Evolutionary conservation across 2,113 vertebrate species (phyloP).

Genomic region (Gallinago media): DNA sequence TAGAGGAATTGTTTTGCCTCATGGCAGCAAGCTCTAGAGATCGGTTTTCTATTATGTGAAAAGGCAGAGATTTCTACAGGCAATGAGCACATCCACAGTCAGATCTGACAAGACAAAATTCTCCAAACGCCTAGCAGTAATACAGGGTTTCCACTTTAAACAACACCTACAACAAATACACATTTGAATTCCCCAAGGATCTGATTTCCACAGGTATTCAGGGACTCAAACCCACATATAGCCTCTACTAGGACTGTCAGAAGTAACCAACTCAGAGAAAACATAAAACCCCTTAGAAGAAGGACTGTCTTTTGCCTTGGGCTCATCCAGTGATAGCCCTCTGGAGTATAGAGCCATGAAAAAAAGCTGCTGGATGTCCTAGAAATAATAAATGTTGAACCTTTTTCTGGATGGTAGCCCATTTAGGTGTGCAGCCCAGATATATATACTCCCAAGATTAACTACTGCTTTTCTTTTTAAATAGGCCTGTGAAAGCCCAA

Average conservation of each 20-base stretch:
- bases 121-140: background rate
- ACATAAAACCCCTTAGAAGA: background rate
- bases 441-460: background rate
- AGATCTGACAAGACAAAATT: background rate
- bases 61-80: conserved; percentile 21
- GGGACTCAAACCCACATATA: background rate
- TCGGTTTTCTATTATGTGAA: conserved; percentile 48
- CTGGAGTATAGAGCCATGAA: background rate
- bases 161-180: background rate
- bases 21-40: conserved; percentile 24
- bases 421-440: conserved; percentile 24
- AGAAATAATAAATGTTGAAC: conserved; percentile 34
- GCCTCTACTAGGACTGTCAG: background rate
- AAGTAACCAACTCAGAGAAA: background rate
- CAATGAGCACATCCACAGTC: background rate
- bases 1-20: conserved; percentile 35
- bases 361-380: conserved; percentile 28
- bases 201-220: background rate
- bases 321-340: background rate
- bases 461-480: conserved; percentile 42
- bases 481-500: conserved; percentile 6
- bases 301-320: background rate
- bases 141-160: background rate
- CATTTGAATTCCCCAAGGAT: background rate
- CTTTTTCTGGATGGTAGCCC: conserved; percentile 13